Evolutionary conservation across 2,113 vertebrate species (phyloP).

Genomic region (Bolborhynchus lineola): DNA sequence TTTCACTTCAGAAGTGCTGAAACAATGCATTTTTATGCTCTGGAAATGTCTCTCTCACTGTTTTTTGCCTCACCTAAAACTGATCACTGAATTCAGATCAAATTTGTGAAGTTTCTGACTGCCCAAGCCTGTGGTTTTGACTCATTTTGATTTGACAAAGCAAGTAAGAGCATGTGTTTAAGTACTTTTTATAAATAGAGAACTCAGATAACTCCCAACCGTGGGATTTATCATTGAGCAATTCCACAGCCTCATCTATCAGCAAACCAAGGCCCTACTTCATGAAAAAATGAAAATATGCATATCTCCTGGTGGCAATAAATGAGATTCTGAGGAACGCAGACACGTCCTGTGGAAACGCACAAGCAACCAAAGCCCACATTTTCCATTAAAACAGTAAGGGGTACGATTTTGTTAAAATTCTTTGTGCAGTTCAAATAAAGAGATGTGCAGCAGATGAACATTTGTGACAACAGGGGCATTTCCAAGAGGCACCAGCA

Average conservation of each 20-base stretch:
- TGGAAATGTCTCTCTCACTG: neutral
- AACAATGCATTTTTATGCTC: neutral
- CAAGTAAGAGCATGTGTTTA: neutral
- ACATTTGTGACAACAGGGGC: neutral
- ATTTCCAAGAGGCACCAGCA: neutral
- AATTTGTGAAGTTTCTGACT: neutral
- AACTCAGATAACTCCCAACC: neutral
- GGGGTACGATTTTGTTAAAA: neutral
- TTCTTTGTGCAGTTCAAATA: neutral
- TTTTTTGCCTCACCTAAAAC: neutral
- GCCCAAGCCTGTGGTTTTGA: neutral
- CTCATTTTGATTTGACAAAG: neutral
- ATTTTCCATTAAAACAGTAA: neutral
- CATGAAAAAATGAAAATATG: neutral
- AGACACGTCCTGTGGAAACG: neutral
- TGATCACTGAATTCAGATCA: neutral
- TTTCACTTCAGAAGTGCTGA: neutral
- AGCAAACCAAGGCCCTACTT: neutral
- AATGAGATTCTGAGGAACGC: neutral
- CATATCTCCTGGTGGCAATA: neutral
- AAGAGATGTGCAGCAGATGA: neutral
- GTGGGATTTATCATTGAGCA: neutral
- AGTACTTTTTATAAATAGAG: neutral
- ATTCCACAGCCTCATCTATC: neutral
- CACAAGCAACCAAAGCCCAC: fast-evolving